Evolutionary conservation across 2,888 invertebrate species (phyloP), one percentile per base, ranked within the genome.

Genomic region (Melinaea marsaeus): DNA sequence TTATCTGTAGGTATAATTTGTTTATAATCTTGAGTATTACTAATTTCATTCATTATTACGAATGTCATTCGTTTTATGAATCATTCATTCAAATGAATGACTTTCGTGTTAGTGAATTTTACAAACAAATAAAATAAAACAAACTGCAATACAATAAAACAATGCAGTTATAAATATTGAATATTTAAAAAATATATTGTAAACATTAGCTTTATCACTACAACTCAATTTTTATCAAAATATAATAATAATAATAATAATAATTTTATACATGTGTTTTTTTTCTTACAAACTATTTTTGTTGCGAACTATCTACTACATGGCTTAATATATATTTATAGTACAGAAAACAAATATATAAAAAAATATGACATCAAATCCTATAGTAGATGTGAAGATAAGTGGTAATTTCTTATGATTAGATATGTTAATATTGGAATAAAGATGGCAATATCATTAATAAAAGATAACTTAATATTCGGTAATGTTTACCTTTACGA

Each of bases 11-110:
- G 82, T 78, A 75, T 72, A 75, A 42, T 42, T 42, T 42, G 9
- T 76, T 71, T 71, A 68, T 61, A 55, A 69, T 70, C 65, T 69
- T 74, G 85, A 86, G 86, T 86, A 87, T 86, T 69, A 63, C 37
- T 61, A 46, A 35, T 60, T 22, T 62, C 9, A 9, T 42, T 42
- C 42, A 42, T 9, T 42, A 7, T 42, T 42, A 42, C 42, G 42
- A 42, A 42, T 42, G 42, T 5, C 42, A 42, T 42, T 42, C 42
- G 2, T 42, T 42, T 58, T 64, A 57, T 35, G 55, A 47, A 57
- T 67, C 66, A 67, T 69, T 72, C 74, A 73, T 60, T 58, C 55
- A 48, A 66, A 35, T 56, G 56, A 35, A 56, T 37, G 42, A 42
- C 9, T 9, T 42, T 42, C 42, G 9, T 42, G 11, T 9, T 42